Conservation (phyloP, 2,113 vertebrate species). For the Leucopsar rothschildi region DNA sequence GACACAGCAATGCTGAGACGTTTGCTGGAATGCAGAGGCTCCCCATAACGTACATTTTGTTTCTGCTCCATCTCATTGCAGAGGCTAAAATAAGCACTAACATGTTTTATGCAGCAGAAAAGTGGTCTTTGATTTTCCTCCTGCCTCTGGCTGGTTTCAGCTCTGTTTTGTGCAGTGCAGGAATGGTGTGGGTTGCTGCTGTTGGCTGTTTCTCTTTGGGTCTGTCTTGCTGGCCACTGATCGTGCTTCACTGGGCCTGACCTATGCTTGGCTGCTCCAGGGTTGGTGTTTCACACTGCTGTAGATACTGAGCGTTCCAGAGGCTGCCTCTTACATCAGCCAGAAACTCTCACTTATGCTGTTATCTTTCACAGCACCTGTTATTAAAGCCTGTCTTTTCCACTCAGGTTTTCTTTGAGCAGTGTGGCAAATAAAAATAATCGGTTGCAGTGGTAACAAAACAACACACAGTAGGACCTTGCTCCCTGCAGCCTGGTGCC, state of each 20-base stretch:
- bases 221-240: background rate
- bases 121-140: background rate
- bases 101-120: slow-evolving; percentile 23
- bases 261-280: background rate
- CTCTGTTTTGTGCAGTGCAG: background rate
- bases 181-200: background rate
- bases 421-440: slow-evolving; percentile 4
- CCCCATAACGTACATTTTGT: background rate
- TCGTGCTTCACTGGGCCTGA: background rate
- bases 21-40: background rate
- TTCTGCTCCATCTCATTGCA: background rate
- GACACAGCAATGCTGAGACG: rapidly evolving
- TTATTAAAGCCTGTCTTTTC: slow-evolving; percentile 14
- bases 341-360: background rate
- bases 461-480: background rate
- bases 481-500: background rate
- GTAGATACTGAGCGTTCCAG: background rate
- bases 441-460: background rate
- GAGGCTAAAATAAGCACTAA: slow-evolving; percentile 16
- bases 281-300: background rate
- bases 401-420: slow-evolving; percentile 34
- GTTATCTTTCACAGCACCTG: slow-evolving; percentile 44
- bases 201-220: background rate
- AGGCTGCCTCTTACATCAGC: background rate
- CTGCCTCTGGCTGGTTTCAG: background rate